These are phyloP conservation scores for Lerista edwardsae DNA, from an alignment of 2,797 vertebrate genomes.

Conservation along the genomic window DNA sequence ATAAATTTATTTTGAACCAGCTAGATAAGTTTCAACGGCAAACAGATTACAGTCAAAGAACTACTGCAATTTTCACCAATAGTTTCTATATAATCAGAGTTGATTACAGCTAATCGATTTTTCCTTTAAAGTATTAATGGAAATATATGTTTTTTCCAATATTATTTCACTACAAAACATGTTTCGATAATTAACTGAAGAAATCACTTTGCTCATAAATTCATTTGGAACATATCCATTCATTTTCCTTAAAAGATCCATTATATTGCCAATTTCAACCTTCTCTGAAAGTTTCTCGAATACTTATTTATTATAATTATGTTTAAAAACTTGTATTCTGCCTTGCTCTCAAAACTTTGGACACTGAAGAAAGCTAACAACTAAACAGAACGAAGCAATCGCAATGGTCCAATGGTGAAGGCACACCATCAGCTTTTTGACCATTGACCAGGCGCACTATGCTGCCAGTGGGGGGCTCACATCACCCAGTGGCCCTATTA, in stretches of 20 bases:
- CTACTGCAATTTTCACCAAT: constrained; percentile 19
- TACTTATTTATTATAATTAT: no score
- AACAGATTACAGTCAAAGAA: background rate
- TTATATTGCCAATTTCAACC: background rate
- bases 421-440: no score
- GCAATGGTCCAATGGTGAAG: no score
- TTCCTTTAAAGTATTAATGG: background rate
- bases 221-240: background rate
- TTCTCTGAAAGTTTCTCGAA: background rate
- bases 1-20: constrained; percentile 50
- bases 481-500: no score
- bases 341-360: background rate
- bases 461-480: no score
- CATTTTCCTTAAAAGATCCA: background rate
- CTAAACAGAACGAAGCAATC: no score
- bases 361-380: background rate
- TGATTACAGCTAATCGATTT: constrained; percentile 41
- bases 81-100: constrained; percentile 46
- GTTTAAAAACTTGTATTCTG: no score
- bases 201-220: background rate
- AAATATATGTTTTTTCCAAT: background rate
- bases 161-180: background rate
- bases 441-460: no score
- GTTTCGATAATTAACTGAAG: background rate
- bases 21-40: constrained; percentile 11